Evolutionary conservation across 2,797 vertebrate species (phyloP).

Genomic region (Argentina silus): DNA sequence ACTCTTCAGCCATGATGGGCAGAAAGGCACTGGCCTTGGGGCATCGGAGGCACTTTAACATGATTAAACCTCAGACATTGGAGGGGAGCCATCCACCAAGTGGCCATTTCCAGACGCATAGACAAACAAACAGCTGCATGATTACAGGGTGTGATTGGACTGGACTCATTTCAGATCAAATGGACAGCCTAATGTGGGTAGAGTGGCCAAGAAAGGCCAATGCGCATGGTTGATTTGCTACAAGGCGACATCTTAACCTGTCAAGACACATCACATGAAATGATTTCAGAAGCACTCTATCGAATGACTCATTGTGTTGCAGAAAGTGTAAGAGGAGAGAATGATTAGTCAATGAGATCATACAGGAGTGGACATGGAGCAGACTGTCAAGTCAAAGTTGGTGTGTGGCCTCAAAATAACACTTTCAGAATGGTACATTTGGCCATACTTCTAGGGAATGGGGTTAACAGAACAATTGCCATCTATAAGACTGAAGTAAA

Average conservation of each 20-base stretch:
- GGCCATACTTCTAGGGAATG: background rate
- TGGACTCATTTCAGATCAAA: slow-evolving; percentile 48
- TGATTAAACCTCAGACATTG: slow-evolving; percentile 24
- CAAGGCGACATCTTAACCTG: slow-evolving; percentile 53
- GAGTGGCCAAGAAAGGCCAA: slow-evolving; percentile 40
- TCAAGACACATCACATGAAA: slow-evolving; percentile 61
- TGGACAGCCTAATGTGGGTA: slow-evolving; percentile 54
- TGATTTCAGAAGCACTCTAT: slow-evolving; percentile 52
- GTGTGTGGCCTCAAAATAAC: slow-evolving; percentile 14
- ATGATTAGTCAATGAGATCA: slow-evolving; percentile 6
- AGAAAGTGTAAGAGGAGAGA: slow-evolving; percentile 12
- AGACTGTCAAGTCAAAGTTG: slow-evolving; percentile 12
- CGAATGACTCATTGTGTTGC: slow-evolving; percentile 29
- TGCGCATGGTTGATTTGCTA: slow-evolving; percentile 49
- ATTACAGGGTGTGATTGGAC: slow-evolving; percentile 53
- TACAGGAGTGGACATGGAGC: slow-evolving; percentile 4
- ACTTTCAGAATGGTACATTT: background rate
- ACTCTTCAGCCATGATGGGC: background rate
- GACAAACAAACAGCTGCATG: slow-evolving; percentile 25
- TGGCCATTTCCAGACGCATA: slow-evolving; percentile 30
- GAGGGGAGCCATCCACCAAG: slow-evolving; percentile 17
- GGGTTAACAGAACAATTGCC: slow-evolving; percentile 44
- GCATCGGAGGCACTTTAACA: slow-evolving; percentile 37
- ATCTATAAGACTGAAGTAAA: slow-evolving; percentile 1
- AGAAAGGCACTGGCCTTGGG: slow-evolving; percentile 39